These are phyloP conservation scores for Rhipidura dahli DNA, from an alignment of 2,113 vertebrate genomes.

Conservation along the genomic window DNA sequence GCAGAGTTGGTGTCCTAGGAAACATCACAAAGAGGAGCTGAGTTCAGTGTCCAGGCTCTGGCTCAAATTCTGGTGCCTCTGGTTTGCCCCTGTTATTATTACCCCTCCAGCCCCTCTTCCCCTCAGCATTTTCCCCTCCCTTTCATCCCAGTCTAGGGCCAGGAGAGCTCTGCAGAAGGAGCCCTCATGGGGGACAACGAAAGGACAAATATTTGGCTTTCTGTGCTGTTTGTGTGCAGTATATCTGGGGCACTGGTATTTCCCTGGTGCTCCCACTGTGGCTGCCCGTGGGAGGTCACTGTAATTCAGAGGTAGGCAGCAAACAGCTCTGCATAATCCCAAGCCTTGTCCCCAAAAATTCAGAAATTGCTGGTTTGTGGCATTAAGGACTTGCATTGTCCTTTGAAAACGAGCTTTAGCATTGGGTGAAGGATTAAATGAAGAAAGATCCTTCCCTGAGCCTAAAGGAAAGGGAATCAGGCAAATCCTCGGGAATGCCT, in stretches of 20 bases:
- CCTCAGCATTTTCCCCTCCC: rapidly evolving
- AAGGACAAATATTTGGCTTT: slow-evolving; percentile 27
- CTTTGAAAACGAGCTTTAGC: background rate
- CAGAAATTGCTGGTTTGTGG: background rate
- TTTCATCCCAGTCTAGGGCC: background rate
- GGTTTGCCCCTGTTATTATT: background rate
- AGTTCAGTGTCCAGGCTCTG: background rate
- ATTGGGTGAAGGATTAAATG: background rate
- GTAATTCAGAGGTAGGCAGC: slow-evolving; percentile 39
- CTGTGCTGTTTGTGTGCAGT: background rate
- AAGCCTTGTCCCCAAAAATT: slow-evolving; percentile 28
- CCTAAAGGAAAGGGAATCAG: background rate
- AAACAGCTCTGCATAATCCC: slow-evolving; percentile 14
- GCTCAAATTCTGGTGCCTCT: background rate
- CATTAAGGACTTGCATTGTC: background rate
- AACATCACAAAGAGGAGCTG: background rate
- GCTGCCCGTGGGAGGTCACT: background rate
- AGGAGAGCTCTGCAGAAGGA: background rate
- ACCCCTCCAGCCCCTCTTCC: background rate
- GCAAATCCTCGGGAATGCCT: background rate
- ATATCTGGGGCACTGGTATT: slow-evolving; percentile 16
- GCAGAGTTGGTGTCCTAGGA: background rate
- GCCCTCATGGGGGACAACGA: rapidly evolving
- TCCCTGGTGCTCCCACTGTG: background rate
- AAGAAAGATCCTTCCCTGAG: background rate